A percentile compares a stretch with the other conserved stretches of the same genome.
These are phyloP conservation scores for Xiphophorus hellerii DNA, from an alignment of 2,113 vertebrate genomes.

Conservation along the genomic window DNA sequence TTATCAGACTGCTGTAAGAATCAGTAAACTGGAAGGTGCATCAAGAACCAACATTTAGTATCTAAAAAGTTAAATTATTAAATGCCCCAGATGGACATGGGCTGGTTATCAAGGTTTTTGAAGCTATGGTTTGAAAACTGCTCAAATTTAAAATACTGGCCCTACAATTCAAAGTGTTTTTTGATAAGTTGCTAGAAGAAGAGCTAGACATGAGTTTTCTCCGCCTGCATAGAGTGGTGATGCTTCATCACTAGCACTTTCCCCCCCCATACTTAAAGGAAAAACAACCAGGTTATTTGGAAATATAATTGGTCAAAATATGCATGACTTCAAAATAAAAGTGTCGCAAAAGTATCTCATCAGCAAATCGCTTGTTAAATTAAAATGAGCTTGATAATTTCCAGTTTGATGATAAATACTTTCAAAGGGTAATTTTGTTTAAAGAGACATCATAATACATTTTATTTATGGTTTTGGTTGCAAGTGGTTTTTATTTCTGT, in stretches of 20 bases:
- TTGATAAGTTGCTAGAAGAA: background rate
- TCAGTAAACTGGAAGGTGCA: background rate
- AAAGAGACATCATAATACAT: too few relatives aligned
- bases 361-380: too few relatives aligned
- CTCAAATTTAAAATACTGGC: background rate
- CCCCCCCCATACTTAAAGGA: background rate
- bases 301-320: background rate
- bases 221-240: background rate
- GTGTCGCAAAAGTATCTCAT: too few relatives aligned
- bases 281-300: background rate
- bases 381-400: too few relatives aligned
- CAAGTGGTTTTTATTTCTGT: too few relatives aligned
- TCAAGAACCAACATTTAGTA: background rate
- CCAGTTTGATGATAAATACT: too few relatives aligned
- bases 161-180: too few relatives aligned
- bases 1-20: constrained; percentile 2
- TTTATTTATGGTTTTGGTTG: too few relatives aligned
- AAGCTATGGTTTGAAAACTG: background rate
- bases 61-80: constrained; percentile 22
- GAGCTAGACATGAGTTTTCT: background rate
- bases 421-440: too few relatives aligned
- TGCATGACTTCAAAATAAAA: too few relatives aligned
- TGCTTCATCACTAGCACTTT: background rate
- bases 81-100: background rate
- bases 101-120: background rate